phyloP scores from a whole-genome alignment of 1,140 invertebrate genomes.

The Vollenhovia emeryi region DNA sequence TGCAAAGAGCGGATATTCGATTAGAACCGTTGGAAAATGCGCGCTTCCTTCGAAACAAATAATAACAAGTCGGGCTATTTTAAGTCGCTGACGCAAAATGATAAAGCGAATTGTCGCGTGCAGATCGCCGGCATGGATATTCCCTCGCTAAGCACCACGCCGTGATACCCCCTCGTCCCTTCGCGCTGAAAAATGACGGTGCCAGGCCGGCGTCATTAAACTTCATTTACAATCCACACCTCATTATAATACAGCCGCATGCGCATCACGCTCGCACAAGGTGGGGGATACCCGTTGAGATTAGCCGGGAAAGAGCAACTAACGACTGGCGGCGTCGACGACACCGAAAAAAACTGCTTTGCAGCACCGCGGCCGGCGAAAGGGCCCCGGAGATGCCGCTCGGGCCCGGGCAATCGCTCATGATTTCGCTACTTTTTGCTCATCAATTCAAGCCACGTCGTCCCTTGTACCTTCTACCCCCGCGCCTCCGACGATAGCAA shows the following conservation, averaged over 20 bases:
- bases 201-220: conserved; percentile 79
- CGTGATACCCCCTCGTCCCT: conserved; percentile 59
- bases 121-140: conserved; percentile 23
- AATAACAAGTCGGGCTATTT: conserved; percentile 32
- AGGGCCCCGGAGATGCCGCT: conserved; percentile 58
- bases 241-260: conserved; percentile 80
- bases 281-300: conserved; percentile 75
- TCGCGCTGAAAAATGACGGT: conserved; percentile 73
- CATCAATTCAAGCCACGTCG: conserved; percentile 77
- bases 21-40: neutral
- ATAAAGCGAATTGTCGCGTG: conserved; percentile 56
- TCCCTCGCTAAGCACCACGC: neutral
- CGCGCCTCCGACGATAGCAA: conserved; percentile 56
- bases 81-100: conserved; percentile 31
- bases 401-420: conserved; percentile 75
- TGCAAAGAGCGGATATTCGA: conserved; percentile 3
- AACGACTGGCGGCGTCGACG: conserved; percentile 79
- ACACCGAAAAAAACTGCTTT: conserved; percentile 77
- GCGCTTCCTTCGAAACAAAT: conserved; percentile 16
- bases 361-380: conserved; percentile 66
- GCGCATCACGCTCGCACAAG: conserved; percentile 53
- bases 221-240: conserved; percentile 84
- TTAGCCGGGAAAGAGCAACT: conserved; percentile 81
- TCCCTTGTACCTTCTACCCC: conserved; percentile 43
- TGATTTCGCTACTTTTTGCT: conserved; percentile 80